Conservation (phyloP, 1,140 invertebrate species). For the Heterodera carotae region DNA sequence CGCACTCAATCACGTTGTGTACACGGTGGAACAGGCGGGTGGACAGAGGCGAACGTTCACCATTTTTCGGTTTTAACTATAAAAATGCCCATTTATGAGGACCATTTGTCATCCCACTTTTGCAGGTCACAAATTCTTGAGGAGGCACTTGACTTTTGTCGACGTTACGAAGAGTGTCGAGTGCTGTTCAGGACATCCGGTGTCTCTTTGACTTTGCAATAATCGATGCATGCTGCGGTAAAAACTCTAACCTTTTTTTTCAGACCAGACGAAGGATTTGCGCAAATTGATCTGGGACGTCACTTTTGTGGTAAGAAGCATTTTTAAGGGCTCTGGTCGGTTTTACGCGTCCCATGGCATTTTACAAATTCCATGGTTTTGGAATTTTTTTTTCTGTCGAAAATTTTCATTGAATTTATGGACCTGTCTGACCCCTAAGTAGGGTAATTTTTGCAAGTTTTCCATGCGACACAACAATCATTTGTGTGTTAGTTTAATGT, state of each 20-base stretch:
- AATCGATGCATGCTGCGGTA: background rate
- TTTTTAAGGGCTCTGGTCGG: too few species aligned
- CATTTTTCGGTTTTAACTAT: slow-evolving; percentile 26
- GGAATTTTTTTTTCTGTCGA: background rate
- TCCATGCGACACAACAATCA: too few species aligned
- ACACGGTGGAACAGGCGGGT: background rate
- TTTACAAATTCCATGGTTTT: too few species aligned
- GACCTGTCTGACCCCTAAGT: too few species aligned
- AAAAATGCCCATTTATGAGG: too few species aligned
- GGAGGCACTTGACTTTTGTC: too few species aligned
- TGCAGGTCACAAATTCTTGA: background rate
- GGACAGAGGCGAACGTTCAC: slow-evolving; percentile 16
- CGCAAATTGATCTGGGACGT: slow-evolving; percentile 49
- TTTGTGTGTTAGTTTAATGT: too few species aligned
- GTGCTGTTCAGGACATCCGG: slow-evolving; percentile 45
- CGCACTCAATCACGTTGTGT: slow-evolving; percentile 20
- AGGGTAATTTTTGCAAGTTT: too few species aligned
- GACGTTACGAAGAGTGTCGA: slow-evolving; percentile 58
- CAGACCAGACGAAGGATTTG: slow-evolving; percentile 48
- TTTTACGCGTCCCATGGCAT: too few species aligned
- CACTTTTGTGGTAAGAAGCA: slow-evolving; percentile 25
- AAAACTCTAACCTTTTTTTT: slow-evolving; percentile 34
- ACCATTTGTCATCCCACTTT: too few species aligned
- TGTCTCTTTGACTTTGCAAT: slow-evolving; percentile 31
- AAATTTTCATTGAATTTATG: slow-evolving; percentile 31